Evolutionary conservation across 1,140 invertebrate species (phyloP).

Genomic region (Sycobia sp.): DNA sequence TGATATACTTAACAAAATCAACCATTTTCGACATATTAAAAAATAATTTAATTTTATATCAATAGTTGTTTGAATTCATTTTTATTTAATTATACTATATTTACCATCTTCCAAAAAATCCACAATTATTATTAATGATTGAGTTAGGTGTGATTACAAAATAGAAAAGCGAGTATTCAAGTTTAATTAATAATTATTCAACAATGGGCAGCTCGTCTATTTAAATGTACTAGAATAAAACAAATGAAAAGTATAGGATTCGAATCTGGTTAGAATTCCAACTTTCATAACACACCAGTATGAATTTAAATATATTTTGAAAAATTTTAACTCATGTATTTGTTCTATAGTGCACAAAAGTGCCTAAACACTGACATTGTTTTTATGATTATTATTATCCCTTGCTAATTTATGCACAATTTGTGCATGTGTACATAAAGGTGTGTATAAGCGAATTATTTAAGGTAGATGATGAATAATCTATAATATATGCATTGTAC

Average conservation of each 20-base stretch:
- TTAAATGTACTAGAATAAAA: constrained; percentile 6
- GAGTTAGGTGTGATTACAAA: no score
- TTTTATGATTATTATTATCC: constrained; percentile 21
- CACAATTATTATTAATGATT: no score
- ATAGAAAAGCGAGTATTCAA: constrained; percentile 29
- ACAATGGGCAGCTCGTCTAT: constrained; percentile 19
- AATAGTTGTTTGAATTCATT: not conserved
- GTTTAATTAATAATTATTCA: constrained; percentile 19
- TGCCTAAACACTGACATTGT: constrained; percentile 8
- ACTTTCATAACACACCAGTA: not conserved
- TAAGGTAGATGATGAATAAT: constrained; percentile 27
- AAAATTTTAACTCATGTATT: not conserved
- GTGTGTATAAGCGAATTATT: constrained; percentile 35
- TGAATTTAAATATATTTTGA: not conserved
- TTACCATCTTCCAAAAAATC: no score
- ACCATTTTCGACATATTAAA: constrained; percentile 21
- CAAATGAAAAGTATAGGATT: constrained; percentile 8
- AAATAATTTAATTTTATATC: not conserved
- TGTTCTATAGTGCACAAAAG: constrained; percentile 1
- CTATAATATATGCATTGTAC: constrained; percentile 20
- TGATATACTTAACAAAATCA: no score
- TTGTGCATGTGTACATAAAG: constrained; percentile 24
- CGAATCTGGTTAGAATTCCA: constrained; percentile 11
- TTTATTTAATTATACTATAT: not conserved
- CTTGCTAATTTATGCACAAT: constrained; percentile 19